Conservation (phyloP, 2,797 vertebrate genomes). For the Vipera ursinii region DNA sequence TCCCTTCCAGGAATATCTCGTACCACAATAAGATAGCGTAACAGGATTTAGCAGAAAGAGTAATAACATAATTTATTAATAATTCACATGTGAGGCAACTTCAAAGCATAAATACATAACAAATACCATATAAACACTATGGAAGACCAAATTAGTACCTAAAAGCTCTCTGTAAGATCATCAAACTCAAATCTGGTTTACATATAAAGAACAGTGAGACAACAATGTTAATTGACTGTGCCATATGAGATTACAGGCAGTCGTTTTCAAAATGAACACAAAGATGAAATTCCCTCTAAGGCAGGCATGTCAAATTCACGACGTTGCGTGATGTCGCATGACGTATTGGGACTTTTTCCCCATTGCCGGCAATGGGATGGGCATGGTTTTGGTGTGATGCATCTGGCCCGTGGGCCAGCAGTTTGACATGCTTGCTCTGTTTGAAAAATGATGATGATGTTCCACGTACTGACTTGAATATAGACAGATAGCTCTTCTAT, state of each 20-base stretch:
- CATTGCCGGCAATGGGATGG: too few species aligned
- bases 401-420: too few species aligned
- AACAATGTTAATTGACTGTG: not conserved
- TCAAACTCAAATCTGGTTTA: not conserved
- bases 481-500: slow-evolving; percentile 41
- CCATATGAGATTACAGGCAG: not conserved
- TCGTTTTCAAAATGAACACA: slow-evolving; percentile 13
- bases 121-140: not conserved
- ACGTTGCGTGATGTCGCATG: too few species aligned
- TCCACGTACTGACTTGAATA: slow-evolving; percentile 51
- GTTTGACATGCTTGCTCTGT: not conserved
- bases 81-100: not conserved
- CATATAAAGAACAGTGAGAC: not conserved
- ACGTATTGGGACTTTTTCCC: too few species aligned
- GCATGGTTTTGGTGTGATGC: too few species aligned
- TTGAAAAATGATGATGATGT: slow-evolving; percentile 38
- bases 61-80: not conserved
- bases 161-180: not conserved
- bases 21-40: not conserved
- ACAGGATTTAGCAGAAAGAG: not conserved
- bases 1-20: not conserved
- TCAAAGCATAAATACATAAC: not conserved
- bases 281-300: slow-evolving; percentile 53
- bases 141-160: not conserved
- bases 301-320: too few species aligned